phyloP scores from a whole-genome alignment of 2,113 vertebrate genomes.

The Orycteropus afer region DNA sequence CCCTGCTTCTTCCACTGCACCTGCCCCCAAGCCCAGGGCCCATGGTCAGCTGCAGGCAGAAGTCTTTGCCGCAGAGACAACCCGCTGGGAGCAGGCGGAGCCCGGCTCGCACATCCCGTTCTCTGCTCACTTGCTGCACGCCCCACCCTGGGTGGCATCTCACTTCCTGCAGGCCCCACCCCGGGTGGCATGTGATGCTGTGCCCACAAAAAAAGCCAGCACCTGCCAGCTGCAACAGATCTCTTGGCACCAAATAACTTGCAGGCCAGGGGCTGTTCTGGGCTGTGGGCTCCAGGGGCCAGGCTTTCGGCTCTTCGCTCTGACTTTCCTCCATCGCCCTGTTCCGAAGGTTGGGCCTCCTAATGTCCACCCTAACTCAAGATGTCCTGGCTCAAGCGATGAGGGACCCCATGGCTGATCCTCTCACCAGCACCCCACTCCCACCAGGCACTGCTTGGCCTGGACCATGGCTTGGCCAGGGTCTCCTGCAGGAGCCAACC shows the following conservation, averaged over 20 bases:
- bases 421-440: not conserved
- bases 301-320: not conserved
- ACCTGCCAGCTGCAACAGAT: not conserved
- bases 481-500: not conserved
- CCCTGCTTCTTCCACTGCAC: not conserved
- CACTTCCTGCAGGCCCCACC: constrained; percentile 41
- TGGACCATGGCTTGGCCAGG: not conserved
- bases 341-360: constrained; percentile 44
- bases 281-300: constrained; percentile 24
- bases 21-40: not conserved
- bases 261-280: not conserved
- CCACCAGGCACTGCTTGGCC: not conserved
- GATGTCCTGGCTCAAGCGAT: constrained; percentile 59
- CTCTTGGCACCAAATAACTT: constrained; percentile 33
- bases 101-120: not conserved
- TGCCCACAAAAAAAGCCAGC: constrained; percentile 40
- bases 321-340: not conserved
- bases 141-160: not conserved
- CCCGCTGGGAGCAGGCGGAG: not conserved
- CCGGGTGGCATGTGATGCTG: constrained; percentile 1
- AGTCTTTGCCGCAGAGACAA: not conserved
- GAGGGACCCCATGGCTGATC: constrained; percentile 36
- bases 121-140: constrained; percentile 41
- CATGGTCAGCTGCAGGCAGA: not conserved
- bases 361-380: constrained; percentile 53